Evolutionary conservation across 2,797 vertebrate genomes (phyloP).

Genomic region (Synaphobranchus kaupii): DNA sequence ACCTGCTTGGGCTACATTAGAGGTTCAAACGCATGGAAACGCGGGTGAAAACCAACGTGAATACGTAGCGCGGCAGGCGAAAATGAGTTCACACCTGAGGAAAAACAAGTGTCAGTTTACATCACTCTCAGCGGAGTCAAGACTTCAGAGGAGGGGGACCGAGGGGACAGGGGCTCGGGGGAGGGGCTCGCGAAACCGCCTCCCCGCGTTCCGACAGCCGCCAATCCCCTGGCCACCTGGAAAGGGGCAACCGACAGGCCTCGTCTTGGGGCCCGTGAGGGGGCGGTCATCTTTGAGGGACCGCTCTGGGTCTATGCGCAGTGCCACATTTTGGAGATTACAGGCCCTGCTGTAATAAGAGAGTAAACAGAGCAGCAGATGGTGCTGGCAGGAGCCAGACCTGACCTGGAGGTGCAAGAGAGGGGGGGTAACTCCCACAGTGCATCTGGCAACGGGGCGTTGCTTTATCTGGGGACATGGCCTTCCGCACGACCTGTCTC

Average conservation of each 20-base stretch:
- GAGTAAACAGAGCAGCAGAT: slow-evolving; percentile 82
- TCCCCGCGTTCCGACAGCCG: neutral
- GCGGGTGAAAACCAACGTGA: neutral
- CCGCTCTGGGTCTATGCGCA: neutral
- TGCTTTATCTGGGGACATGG: neutral
- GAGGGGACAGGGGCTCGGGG: neutral
- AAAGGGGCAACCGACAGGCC: neutral
- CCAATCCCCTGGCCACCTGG: neutral
- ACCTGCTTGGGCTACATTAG: neutral
- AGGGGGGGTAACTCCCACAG: slow-evolving; percentile 64
- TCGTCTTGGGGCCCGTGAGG: neutral
- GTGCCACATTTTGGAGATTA: slow-evolving; percentile 72
- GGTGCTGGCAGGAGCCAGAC: slow-evolving; percentile 71
- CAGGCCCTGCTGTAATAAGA: slow-evolving; percentile 73
- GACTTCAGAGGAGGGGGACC: neutral
- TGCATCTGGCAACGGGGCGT: neutral
- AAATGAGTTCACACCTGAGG: neutral
- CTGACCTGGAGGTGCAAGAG: slow-evolving; percentile 71
- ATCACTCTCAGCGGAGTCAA: neutral
- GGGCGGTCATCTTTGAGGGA: neutral
- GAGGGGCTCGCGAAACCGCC: neutral
- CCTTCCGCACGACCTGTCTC: neutral
- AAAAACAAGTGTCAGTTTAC: slow-evolving; percentile 13
- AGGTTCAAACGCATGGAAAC: neutral
- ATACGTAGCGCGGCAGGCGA: neutral